phyloP scores from a whole-genome alignment of 2,888 invertebrate species.

The Yponomeuta evonymella region DNA sequence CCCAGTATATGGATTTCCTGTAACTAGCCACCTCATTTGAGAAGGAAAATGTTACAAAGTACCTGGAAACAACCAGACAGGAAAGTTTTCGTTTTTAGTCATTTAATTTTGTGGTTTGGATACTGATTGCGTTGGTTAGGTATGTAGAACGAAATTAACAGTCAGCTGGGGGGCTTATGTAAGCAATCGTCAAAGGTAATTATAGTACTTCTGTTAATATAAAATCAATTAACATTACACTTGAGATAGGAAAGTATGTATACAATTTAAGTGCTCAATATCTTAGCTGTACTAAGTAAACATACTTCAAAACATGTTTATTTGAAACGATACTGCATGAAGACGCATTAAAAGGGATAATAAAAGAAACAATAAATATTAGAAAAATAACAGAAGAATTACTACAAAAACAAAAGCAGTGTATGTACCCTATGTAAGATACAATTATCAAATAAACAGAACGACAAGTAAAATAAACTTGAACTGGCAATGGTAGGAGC shows the following conservation, averaged over 20 bases:
- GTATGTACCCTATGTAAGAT: too few relatives aligned
- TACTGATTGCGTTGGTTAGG: neutral
- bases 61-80: neutral
- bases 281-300: too few relatives aligned
- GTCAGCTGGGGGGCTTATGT: too few relatives aligned
- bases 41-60: neutral
- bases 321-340: neutral
- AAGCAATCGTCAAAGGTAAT: too few relatives aligned
- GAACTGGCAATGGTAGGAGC: too few relatives aligned
- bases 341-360: neutral
- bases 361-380: neutral
- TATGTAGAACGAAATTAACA: neutral
- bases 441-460: too few relatives aligned
- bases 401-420: too few relatives aligned
- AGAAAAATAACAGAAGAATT: neutral
- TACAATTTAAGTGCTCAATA: too few relatives aligned
- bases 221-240: conserved; percentile 6
- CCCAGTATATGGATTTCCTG: too few relatives aligned
- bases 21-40: neutral
- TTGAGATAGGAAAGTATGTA: neutral
- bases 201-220: neutral
- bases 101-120: neutral
- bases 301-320: conserved; percentile 2
- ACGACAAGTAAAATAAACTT: too few relatives aligned
- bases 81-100: neutral